Base-by-base conservation (phyloP, 2,113 vertebrate species). In the Dasyurus viverrinus region DNA sequence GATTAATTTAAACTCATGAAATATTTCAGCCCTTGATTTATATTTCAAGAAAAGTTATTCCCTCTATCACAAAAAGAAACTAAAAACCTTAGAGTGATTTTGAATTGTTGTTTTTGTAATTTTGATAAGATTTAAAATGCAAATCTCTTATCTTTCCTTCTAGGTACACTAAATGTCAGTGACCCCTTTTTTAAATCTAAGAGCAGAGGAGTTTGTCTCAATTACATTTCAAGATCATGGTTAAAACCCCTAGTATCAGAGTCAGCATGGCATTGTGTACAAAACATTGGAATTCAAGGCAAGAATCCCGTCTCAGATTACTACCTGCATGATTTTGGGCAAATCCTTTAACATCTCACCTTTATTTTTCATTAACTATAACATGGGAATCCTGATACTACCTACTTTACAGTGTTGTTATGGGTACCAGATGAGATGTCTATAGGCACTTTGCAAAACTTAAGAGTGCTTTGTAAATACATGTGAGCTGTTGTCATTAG, bases 301-400 rank as follows among this genome's bases (percentile, higher is more conserved):
- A 93, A 6, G 27, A 52, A 91, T 93, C 26, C 76, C 89, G 0
- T 42, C 26, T 89, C 42, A 95, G 50, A 48, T 25, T 84, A 27
- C 11, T 53, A 89, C 4, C 42, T 90, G 2, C 52, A 54, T 36
- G 53, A 52, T 27, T 60, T 0, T 48, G 12, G 57, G 48, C 26
- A 89, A 54, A 42, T 95, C 92, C 95, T 19, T 26, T 52, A 90
- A 47, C 36, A 25, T 9, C 19, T 48, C 0, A 54, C 10, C 11
- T 27, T 91, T 48, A 68, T 89, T 94, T 26, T 26, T 95, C 26
- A 90, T 95, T 11, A 60, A 23, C 23, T 60, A 52, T 52, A 92
- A 91, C 92, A 47, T 0, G 8, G 24, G 26, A 48, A 10, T n/a
- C 90, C 30, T 47, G 53, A 54, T 19, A 54, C 24, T 30, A 10